These are phyloP conservation scores for Spheniscus humboldti DNA, from an alignment of 2,797 vertebrate species.

Conservation along the genomic window DNA sequence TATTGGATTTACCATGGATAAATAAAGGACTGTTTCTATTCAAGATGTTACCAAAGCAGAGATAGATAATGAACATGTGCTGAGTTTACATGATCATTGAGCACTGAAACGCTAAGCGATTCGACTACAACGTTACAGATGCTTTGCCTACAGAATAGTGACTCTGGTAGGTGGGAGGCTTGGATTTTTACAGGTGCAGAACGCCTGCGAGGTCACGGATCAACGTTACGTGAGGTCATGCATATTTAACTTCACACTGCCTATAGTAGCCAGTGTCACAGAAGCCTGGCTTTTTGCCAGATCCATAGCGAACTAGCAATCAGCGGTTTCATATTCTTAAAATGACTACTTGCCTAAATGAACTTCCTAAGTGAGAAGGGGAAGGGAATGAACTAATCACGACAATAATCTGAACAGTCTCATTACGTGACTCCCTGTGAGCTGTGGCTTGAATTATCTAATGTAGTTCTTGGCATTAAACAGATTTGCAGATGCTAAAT, in stretches of 20 bases:
- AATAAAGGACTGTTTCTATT: not conserved
- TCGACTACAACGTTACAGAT: not conserved
- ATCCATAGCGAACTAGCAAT: conserved; percentile 26
- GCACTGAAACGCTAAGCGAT: not conserved
- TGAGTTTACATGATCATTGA: not conserved
- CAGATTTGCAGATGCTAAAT: conserved; percentile 36
- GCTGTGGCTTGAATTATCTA: conserved; percentile 55
- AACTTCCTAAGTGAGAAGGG: conserved; percentile 31
- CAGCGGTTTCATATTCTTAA: conserved; percentile 31
- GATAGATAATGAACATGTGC: not conserved
- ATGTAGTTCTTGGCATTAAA: conserved; percentile 45
- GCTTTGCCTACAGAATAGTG: not conserved
- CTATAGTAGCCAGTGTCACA: not conserved
- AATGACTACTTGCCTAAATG: conserved; percentile 58
- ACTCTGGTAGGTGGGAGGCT: not conserved
- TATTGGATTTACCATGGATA: not conserved
- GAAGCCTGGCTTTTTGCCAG: conserved; percentile 39
- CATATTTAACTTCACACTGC: not conserved
- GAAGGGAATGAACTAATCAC: conserved; percentile 43
- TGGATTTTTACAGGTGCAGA: not conserved
- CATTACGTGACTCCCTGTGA: conserved; percentile 22
- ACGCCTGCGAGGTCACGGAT: rapidly evolving
- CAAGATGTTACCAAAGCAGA: not conserved
- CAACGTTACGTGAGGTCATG: not conserved
- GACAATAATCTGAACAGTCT: conserved; percentile 45